Evolutionary conservation across 2,113 vertebrate species (phyloP), one percentile per base, ranked within the genome.

Genomic region (Rhombomys opimus): DNA sequence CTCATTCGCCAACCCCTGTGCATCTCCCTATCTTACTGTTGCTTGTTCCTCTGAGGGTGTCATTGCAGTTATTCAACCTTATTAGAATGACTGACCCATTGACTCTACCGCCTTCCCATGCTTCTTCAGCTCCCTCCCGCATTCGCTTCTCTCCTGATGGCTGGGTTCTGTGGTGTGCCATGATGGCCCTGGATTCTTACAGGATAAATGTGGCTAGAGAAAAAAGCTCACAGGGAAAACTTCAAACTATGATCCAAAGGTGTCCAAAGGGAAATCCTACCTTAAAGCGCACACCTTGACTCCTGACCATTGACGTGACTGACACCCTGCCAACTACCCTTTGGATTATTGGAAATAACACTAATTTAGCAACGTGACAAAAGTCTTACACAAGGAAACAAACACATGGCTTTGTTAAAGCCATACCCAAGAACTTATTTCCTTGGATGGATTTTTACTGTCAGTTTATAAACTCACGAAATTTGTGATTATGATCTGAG

Each of bases 371-470:
- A 67, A 94, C 88, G 61, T 92, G 38, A 5, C 65, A 82, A 87
- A 91, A 57, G 5, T 25, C 57, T 89, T 50, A 80, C 3, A 85
- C 2, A 75, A 95, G 77, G 25, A 10, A 75, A 95, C 86, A 68
- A 77, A 25, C 17, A 84, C 3, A 25, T 67, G 41, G 63, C 30
- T 91, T 96, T 27, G 70, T n/a, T 93, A 80, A 89, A 87, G 11
- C 20, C 91, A 41, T 57, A 72, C 72, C 20, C 76, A 54, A 96
- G 52, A 63, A 77, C 4, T 73, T 6, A 81, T 90, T 86, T 95
- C 86, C 50, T 87, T 96, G 54, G 89, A 61, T 93, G 18, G 77
- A n/a, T 27, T 54, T 92, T 94, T 41, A 38, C n/a, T 96, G 5
- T 68, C 54, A 94, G 2, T 93, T 89, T 46, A 7, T 93, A 89